Base-by-base conservation (phyloP, 2,888 invertebrate species). In the Parnassius mnemosyne region DNA sequence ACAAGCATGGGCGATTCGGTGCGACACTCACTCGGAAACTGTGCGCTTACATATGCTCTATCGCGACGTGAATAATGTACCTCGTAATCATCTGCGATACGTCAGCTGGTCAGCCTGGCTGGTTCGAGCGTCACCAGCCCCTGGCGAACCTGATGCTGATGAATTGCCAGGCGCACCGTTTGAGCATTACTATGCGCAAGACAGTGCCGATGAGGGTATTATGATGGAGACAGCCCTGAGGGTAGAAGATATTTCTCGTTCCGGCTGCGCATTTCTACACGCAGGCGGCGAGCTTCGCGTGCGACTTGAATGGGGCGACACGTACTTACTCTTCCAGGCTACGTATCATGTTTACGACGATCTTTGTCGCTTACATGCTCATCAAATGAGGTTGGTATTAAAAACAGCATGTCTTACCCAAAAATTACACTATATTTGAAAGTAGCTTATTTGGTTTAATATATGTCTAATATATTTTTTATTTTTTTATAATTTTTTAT, bases 271-370 rank as follows among this genome's bases (percentile, higher is more conserved):
- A 53, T 96, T 94, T 79, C 82, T 96, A 71, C 95, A 95, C 68
- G 93, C 94, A 64, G 95, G 95, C 67, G 94, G 95, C 56, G 95
- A 95, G 72, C 89, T 96, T 57, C 93, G 94, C 16, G 94, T 96
- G 34, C 95, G 96, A 69, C 93, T 96, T 57, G 96, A 96, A 78
- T 96, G 96, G 96, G 94, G 95, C 73, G 96, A 96, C 80, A 95
- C 95, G 58, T 95, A 96, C 76, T 89, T 96, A 61, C 93, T 96
- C 63, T 95, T 95, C 82, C 95, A 95, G 82, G 95, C 96, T 65
- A 95, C 95, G 65, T 96, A 96, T 84, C 95, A 96, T 86, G 95
- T 95, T 77, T 95, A 96, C 81, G 96, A 96, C 81, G 96, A 96
- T 84, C 94, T 96, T 53, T 94, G 94, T 73, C 93, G 96, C 69